Percentiles rank a stretch among this genome's conserved stretches.
Conservation (phyloP, 2,113 vertebrate genomes). For the Vireo altiloquus region DNA sequence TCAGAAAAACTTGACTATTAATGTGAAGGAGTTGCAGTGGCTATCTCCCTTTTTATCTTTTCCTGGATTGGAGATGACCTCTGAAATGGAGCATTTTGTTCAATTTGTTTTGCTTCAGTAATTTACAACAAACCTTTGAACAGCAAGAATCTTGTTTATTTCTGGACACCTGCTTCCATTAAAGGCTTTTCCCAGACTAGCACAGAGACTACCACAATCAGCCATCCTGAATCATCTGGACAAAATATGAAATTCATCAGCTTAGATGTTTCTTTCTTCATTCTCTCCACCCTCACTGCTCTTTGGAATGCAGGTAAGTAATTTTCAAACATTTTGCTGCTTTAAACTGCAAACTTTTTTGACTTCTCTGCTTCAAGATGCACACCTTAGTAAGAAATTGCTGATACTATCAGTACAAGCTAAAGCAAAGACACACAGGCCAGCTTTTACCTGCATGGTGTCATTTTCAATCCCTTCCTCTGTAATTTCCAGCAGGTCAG, state of each 20-base stretch:
- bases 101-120: neutral
- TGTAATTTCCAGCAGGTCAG: neutral
- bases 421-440: neutral
- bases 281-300: neutral
- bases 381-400: neutral
- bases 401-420: neutral
- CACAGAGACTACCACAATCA: neutral
- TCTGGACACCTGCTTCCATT: neutral
- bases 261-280: neutral
- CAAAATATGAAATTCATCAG: neutral
- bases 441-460: neutral
- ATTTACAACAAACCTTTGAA: conserved; percentile 50
- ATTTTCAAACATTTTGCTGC: neutral
- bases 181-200: neutral
- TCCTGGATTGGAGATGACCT: neutral
- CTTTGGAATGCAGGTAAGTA: conserved; percentile 43
- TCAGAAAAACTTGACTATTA: neutral
- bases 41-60: neutral
- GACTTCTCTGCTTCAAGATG: neutral
- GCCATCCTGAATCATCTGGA: neutral
- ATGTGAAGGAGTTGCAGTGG: neutral
- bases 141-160: neutral
- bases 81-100: neutral
- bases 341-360: neutral
- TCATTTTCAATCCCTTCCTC: neutral